Percentiles rank a stretch among this genome's conserved stretches.
These are phyloP conservation scores for Theodoxus fluviatilis DNA, from an alignment of 2,888 invertebrate species.

Conservation along the genomic window DNA sequence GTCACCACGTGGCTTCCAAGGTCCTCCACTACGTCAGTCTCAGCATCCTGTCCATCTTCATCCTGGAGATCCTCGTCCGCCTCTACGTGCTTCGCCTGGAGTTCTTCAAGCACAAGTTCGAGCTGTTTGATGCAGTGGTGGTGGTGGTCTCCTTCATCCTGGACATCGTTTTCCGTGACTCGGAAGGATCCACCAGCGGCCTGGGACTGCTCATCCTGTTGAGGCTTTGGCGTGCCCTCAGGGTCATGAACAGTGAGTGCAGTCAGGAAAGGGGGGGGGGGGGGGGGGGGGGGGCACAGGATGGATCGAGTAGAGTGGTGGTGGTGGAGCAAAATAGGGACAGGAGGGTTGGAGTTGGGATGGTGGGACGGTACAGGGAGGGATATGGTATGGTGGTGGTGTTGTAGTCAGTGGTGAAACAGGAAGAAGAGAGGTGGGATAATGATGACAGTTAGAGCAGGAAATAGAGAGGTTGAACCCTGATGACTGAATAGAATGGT, in stretches of 20 bases:
- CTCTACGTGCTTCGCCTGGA: slow-evolving; percentile 61
- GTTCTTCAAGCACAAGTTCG: slow-evolving; percentile 63
- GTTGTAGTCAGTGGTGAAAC: no score
- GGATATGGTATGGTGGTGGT: no score
- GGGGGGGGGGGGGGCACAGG: no score
- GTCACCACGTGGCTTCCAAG: slow-evolving; percentile 47
- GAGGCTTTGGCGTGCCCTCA: slow-evolving; percentile 66
- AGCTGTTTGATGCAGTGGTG: slow-evolving; percentile 66
- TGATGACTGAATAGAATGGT: no score
- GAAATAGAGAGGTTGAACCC: no score
- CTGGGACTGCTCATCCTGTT: slow-evolving; percentile 65
- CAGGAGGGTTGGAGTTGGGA: no score
- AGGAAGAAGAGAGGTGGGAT: no score
- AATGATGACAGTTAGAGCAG: no score
- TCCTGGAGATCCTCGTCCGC: slow-evolving; percentile 62
- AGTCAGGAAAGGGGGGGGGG: no score
- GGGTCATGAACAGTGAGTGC: slow-evolving; percentile 66
- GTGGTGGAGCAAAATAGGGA: no score
- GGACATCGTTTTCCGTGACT: slow-evolving; percentile 61
- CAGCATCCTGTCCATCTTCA: slow-evolving; percentile 60
- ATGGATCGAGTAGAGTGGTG: no score
- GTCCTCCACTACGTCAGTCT: slow-evolving; percentile 63
- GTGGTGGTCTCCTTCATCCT: slow-evolving; percentile 64
- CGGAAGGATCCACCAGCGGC: slow-evolving; percentile 57
- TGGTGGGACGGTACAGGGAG: no score